Conservation (phyloP, 2,888 invertebrate genomes). For the Mythimna pallens region DNA sequence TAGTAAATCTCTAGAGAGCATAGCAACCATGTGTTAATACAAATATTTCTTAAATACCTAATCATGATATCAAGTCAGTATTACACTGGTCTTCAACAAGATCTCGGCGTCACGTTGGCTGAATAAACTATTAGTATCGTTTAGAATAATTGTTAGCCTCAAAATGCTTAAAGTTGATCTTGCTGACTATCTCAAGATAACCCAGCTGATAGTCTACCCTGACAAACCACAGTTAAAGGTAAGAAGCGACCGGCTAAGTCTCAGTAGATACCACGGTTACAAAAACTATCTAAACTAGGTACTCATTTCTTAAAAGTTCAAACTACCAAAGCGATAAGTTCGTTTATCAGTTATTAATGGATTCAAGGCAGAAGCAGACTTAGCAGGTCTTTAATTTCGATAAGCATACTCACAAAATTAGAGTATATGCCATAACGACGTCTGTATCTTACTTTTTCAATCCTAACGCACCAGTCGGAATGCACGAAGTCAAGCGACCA, state of each 20-base stretch:
- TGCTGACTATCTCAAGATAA: constrained; percentile 84
- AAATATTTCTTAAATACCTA: constrained; percentile 57
- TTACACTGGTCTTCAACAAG: constrained; percentile 58
- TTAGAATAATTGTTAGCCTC: constrained; percentile 54
- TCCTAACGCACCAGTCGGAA: constrained; percentile 88
- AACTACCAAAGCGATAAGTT: constrained; percentile 41
- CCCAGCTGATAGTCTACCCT: constrained; percentile 76
- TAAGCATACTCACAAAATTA: constrained; percentile 50
- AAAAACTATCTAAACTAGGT: constrained; percentile 43
- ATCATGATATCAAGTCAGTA: constrained; percentile 57
- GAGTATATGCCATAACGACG: constrained; percentile 51
- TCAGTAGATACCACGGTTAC: constrained; percentile 25
- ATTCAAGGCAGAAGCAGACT: constrained; percentile 49
- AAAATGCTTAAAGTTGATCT: constrained; percentile 82
- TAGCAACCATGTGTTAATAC: constrained; percentile 60
- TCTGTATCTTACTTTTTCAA: constrained; percentile 46
- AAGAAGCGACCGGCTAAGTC: constrained; percentile 49
- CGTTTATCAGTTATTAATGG: constrained; percentile 37
- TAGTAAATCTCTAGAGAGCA: constrained; percentile 70
- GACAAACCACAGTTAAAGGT: constrained; percentile 55
- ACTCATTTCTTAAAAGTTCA: constrained; percentile 34
- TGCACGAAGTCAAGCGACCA: constrained; percentile 87
- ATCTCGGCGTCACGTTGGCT: constrained; percentile 49
- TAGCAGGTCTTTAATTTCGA: constrained; percentile 61
- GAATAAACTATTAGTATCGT: constrained; percentile 48